Evolutionary conservation across 2,113 vertebrate species (phyloP).

Genomic region (Pangasianodon gigas): DNA sequence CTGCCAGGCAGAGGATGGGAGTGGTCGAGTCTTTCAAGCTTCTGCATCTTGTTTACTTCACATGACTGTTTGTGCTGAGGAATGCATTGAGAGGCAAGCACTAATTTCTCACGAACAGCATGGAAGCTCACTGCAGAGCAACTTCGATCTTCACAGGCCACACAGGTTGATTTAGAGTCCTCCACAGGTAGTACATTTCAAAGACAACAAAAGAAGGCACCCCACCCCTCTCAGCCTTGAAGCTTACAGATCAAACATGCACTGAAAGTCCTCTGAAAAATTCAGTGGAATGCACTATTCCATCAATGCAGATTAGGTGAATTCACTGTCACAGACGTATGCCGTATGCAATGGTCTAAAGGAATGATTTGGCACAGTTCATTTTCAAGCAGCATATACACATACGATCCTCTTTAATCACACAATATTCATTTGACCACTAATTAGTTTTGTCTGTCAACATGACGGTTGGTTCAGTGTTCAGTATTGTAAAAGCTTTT

Average conservation of each 20-base stretch:
- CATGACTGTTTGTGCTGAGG: conserved; percentile 7
- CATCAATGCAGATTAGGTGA: not conserved
- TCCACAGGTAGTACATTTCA: conserved; percentile 33
- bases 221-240: not conserved
- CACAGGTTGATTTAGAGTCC: conserved; percentile 31
- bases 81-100: conserved; percentile 33
- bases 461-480: not conserved
- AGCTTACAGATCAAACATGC: not conserved
- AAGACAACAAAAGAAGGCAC: conserved; percentile 16
- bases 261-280: not conserved
- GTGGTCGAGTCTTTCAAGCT: conserved; percentile 36
- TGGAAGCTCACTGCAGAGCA: conserved; percentile 23
- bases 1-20: conserved; percentile 13
- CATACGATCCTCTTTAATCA: not conserved
- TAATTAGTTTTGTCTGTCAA: not conserved
- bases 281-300: not conserved
- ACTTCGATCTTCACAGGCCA: conserved; percentile 25
- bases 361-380: not conserved
- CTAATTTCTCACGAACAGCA: conserved; percentile 26
- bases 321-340: not conserved
- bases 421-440: not conserved
- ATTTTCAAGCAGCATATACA: not conserved
- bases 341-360: not conserved
- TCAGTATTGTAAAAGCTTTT: not conserved
- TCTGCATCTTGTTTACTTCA: conserved; percentile 46